Conservation (phyloP, 2,888 invertebrate species). For the Kryphioiulus occultus region DNA sequence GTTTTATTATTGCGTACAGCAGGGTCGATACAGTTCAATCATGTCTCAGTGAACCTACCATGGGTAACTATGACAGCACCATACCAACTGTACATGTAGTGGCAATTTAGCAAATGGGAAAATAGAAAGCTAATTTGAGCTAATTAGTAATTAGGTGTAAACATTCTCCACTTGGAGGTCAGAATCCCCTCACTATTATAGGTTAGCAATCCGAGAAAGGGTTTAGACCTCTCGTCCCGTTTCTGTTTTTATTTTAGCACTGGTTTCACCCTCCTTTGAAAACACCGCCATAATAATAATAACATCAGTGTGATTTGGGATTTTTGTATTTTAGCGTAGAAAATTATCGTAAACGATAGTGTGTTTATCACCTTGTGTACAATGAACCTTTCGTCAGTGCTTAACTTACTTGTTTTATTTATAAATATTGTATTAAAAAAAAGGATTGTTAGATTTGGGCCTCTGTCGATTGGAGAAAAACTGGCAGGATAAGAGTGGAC, state of each 20-base stretch:
- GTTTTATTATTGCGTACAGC: not conserved
- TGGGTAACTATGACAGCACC: no score
- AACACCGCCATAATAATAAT: not conserved
- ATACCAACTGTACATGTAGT: no score
- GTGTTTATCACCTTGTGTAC: no score
- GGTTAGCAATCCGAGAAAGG: conserved; percentile 32
- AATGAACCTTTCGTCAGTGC: no score
- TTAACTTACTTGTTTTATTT: no score
- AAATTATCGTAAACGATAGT: no score
- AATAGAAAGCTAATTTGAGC: conserved; percentile 25
- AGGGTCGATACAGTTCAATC: not conserved
- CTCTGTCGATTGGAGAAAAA: no score
- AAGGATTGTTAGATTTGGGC: no score
- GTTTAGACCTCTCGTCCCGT: conserved; percentile 19
- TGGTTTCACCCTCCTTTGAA: not conserved
- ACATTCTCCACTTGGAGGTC: not conserved
- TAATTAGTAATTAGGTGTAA: conserved; percentile 28
- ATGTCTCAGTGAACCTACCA: not conserved
- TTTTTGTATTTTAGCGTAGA: not conserved
- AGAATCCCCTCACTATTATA: not conserved
- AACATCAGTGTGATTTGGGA: not conserved
- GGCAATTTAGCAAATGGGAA: not conserved
- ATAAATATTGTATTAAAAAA: no score
- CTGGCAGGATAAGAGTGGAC: no score
- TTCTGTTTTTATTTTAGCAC: not conserved